These are phyloP conservation scores for Drosophila chauvacae DNA, from an alignment of 1,140 invertebrate genomes.

Conservation along the genomic window DNA sequence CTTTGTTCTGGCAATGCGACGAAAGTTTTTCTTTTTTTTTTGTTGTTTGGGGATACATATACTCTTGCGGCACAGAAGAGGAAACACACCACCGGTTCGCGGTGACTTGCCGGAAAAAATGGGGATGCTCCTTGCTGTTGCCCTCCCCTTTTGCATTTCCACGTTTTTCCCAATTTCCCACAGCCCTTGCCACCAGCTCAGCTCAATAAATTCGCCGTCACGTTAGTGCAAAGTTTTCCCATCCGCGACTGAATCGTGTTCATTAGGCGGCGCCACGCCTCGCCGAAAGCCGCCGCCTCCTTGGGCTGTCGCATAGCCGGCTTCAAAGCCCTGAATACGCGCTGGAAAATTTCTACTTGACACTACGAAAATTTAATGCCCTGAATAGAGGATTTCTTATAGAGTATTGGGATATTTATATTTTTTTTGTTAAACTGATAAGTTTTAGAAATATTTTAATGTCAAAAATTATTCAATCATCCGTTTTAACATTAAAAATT, in stretches of 20 bases:
- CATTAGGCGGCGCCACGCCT: constrained; percentile 46
- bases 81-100: constrained; percentile 51
- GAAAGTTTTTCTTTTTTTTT: constrained; percentile 26
- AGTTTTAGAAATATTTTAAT: no score
- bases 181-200: constrained; percentile 24
- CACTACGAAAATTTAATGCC: constrained; percentile 3
- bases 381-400: not conserved
- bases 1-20: constrained; percentile 49
- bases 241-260: constrained; percentile 37
- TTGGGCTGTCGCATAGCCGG: constrained; percentile 1
- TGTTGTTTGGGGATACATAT: constrained; percentile 26
- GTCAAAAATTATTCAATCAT: not conserved
- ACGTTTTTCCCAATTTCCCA: constrained; percentile 37
- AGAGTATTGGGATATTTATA: not conserved
- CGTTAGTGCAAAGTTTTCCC: constrained; percentile 53
- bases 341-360: not conserved
- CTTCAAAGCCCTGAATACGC: constrained; percentile 9
- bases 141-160: constrained; percentile 22
- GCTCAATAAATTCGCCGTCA: constrained; percentile 52
- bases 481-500: not conserved
- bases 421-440: not conserved
- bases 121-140: constrained; percentile 39
- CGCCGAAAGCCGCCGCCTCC: constrained; percentile 8
- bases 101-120: constrained; percentile 42
- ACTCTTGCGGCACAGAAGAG: not conserved